Base-by-base conservation (phyloP, 2,797 vertebrate genomes). In the Thaleichthys pacificus region DNA sequence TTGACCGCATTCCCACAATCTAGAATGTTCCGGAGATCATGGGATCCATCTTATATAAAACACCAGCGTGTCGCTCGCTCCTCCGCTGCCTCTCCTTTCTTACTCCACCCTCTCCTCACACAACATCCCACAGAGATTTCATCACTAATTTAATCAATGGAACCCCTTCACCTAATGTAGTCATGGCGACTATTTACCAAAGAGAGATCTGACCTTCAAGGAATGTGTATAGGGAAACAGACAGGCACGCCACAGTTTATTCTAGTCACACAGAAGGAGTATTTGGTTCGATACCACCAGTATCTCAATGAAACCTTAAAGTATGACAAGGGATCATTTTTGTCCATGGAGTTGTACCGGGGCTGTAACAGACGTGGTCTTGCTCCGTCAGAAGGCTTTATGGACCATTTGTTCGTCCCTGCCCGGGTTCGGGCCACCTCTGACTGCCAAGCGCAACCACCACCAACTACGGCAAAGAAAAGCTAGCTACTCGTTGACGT, bases 171-270 rank as follows among this genome's bases (percentile, higher is more conserved):
- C 88, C 84, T 86, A 91, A 89, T 84, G 89, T 88, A 85, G 85
- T 87, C 84, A 91, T 89, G 86, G 86, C 1, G 85, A 92, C 89
- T 82, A 88, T 88, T 89, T 89, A 87, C 84, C 78, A 89, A 91
- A 89, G 89, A 88, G 82, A 82, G 79, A 84, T 65, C 79, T 89
- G 90, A 89, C 89, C 88, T 91, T 90, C 83, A 70, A 47, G 68
- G 71, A 84, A 86, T 73, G 73, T 79, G 85, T 87, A 82, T 77
- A 61, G 74, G 65, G 80, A 78, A 86, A 14, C 32, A 68, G 30
- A 56, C 26, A 68, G 6, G 24, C 24, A 67, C 5, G 24, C 17
- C 8, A 24, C 38, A 8, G 42, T 15, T 28, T 67, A 42, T 42
- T n/a, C 15, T 15, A 35, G 35, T 64, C 32, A 32, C 28, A 64